Conservation (phyloP, 2,888 invertebrate genomes). For the Drosophila austrosaltans region DNA sequence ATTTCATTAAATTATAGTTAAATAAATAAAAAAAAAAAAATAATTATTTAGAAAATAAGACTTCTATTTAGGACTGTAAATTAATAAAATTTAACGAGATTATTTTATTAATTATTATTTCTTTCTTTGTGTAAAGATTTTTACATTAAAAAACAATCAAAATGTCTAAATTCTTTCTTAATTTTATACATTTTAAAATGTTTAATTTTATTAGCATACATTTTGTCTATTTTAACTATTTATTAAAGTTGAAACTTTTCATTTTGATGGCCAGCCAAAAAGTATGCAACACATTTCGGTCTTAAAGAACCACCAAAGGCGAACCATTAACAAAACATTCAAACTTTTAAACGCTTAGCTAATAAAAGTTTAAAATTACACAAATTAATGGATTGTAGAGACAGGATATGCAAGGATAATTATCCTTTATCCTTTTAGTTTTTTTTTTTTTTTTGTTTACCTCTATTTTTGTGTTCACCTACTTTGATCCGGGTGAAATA, state of each 20-base stretch:
- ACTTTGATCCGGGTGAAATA: conserved; percentile 47
- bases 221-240: background rate
- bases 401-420: conserved; percentile 50
- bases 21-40: too few species aligned
- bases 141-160: too few species aligned
- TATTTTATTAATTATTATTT: too few species aligned
- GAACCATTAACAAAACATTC: background rate
- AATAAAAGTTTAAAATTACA: conserved; percentile 58
- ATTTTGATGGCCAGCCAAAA: conserved; percentile 29
- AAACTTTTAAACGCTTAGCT: conserved; percentile 21
- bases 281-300: conserved; percentile 51
- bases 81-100: too few species aligned
- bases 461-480: conserved; percentile 64
- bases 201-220: background rate
- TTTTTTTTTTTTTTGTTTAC: too few species aligned
- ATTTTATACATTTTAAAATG: background rate
- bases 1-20: too few species aligned
- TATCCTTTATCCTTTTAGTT: conserved; percentile 50
- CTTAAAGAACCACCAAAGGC: too few species aligned
- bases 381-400: conserved; percentile 32
- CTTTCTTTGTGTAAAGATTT: too few species aligned
- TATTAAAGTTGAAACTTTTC: background rate
- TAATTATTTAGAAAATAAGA: too few species aligned
- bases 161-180: background rate
- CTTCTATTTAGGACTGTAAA: too few species aligned